These are phyloP conservation scores for Syrrhaptes paradoxus DNA, from an alignment of 2,113 vertebrate species.

Conservation along the genomic window DNA sequence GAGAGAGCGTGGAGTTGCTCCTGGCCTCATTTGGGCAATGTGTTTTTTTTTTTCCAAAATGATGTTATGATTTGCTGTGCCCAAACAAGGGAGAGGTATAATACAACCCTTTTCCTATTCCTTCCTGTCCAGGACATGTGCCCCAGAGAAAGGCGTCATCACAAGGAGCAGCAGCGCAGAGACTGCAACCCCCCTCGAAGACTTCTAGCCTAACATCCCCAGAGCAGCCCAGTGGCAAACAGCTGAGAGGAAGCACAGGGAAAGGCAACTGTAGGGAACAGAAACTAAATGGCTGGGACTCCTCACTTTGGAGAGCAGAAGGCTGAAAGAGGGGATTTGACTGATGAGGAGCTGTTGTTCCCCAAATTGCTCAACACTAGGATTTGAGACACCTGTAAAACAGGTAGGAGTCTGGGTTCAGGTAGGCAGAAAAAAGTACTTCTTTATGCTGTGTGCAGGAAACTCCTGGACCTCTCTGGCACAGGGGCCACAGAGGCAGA, in stretches of 20 bases:
- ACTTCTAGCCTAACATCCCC: background rate
- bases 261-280: background rate
- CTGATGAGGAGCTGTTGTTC: background rate
- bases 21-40: background rate
- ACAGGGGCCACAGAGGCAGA: background rate
- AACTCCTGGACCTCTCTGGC: background rate
- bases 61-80: background rate
- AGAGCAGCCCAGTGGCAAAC: background rate
- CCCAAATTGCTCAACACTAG: background rate
- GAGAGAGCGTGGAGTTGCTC: background rate
- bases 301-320: background rate
- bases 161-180: background rate
- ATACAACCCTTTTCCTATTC: background rate
- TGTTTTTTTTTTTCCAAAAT: background rate
- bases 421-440: background rate
- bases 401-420: background rate
- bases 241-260: background rate
- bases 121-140: background rate
- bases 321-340: background rate
- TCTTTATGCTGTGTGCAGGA: background rate
- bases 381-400: background rate
- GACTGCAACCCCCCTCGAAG: accelerated
- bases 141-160: background rate
- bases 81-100: accelerated
- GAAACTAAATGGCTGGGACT: background rate